Conservation (phyloP, 2,888 invertebrate genomes). For the Ceramica pisi region DNA sequence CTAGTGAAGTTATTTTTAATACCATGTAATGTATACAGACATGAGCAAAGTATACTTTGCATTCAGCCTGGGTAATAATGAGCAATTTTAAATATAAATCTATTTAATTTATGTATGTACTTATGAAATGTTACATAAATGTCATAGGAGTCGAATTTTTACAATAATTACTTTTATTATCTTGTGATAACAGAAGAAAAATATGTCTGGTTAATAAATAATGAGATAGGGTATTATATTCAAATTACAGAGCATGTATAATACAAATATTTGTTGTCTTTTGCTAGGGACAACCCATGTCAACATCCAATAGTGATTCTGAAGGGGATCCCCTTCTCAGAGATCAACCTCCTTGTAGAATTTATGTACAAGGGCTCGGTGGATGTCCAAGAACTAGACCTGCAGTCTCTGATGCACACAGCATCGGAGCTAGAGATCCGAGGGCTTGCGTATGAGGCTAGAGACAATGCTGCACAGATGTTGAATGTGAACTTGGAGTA, state of each 20-base stretch:
- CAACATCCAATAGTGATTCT: slow-evolving; percentile 94
- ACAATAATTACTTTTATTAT: slow-evolving; percentile 69
- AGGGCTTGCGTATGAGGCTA: slow-evolving; percentile 91
- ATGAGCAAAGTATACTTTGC: slow-evolving; percentile 73
- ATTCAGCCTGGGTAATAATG: slow-evolving; percentile 62
- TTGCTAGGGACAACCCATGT: slow-evolving; percentile 92
- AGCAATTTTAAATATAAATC: slow-evolving; percentile 54
- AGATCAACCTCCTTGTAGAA: slow-evolving; percentile 92
- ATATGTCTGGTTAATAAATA: slow-evolving; percentile 65
- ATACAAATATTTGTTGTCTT: slow-evolving; percentile 59
- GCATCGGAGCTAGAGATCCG: slow-evolving; percentile 93
- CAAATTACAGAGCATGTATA: slow-evolving; percentile 53
- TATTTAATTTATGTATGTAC: slow-evolving; percentile 43
- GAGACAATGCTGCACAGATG: slow-evolving; percentile 90
- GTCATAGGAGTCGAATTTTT: slow-evolving; percentile 67
- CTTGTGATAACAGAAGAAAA: slow-evolving; percentile 73
- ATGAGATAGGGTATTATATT: slow-evolving; percentile 69
- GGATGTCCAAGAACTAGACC: slow-evolving; percentile 92
- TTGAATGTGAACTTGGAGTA: slow-evolving; percentile 90
- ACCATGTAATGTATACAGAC: slow-evolving; percentile 76
- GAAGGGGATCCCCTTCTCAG: slow-evolving; percentile 92
- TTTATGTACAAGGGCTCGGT: slow-evolving; percentile 94
- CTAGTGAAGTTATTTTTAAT: slow-evolving; percentile 82
- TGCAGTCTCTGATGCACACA: slow-evolving; percentile 92
- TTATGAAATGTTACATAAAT: slow-evolving; percentile 72